Evolutionary conservation across 2,113 vertebrate genomes (phyloP), one percentile per base, ranked within the genome.

Genomic region (Eolophus roseicapilla): DNA sequence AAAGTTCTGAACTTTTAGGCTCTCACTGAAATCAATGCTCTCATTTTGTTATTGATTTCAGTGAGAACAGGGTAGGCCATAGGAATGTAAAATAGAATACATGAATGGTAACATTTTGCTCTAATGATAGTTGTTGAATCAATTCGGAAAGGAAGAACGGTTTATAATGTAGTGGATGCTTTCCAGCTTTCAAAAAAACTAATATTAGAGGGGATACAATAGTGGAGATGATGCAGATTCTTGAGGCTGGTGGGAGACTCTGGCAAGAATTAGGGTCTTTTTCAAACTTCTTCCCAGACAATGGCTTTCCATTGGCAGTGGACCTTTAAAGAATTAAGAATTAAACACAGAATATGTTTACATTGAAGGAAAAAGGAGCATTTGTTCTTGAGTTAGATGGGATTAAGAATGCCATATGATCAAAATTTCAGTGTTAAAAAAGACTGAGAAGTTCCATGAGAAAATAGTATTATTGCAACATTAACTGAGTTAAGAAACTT

Each of bases 261-360:
- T 91, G 95, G 69, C 91, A 94, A 82, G 83, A 96, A 96, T 94
- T 97, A 95, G 8, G 73, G 69, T 92, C 88, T 90, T 59, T 96
- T 96, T 62, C 79, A 86, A 95, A 69, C 31, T 71, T 78, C 60
- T 81, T 94, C 65, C 21, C 35, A 90, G 57, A 84, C 55, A 92
- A 96, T 95, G 79, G 55, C 47, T 94, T 88, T 50, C 44, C 81
- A 91, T 69, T 93, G 80, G 60, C 76, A 91, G 28, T 82, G 41
- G 62, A 68, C 69, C 4, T 92, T 62, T 86, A 89, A 82, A 87
- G 62, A 85, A 93, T 64, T 71, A 76, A 86, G 60, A 82, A 89
- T 69, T 84, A 89, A 94, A 82, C 64, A 65, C 88, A 91, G 78
- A 92, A 82, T 87, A 3, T 65, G 28, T 84, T 93, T 90, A 82